Evolutionary conservation across 2,113 vertebrate genomes (phyloP).

Genomic region (Lagopus leucura): DNA sequence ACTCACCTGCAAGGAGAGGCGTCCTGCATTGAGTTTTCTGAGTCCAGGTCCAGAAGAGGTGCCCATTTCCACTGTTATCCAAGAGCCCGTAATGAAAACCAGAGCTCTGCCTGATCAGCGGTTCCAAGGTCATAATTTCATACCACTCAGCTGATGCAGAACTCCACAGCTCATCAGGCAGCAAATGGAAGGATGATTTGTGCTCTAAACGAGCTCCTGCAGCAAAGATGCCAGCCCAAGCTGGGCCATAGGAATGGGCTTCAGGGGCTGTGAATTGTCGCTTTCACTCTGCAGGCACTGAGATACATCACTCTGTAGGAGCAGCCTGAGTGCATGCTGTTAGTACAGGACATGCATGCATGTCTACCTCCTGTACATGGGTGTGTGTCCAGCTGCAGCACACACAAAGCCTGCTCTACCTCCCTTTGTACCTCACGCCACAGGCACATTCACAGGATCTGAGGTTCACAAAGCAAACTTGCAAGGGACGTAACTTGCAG

Average conservation of each 20-base stretch:
- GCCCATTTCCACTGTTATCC: not conserved
- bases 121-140: conserved; percentile 1
- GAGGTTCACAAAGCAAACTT: not conserved
- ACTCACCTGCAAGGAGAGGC: not conserved
- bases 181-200: not conserved
- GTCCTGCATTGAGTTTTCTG: not conserved
- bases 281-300: not conserved
- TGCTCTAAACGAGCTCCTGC: not conserved
- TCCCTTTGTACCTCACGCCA: not conserved
- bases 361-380: not conserved
- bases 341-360: rapidly evolving
- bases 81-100: not conserved
- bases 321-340: not conserved
- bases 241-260: not conserved
- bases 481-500: not conserved
- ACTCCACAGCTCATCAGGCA: conserved; percentile 20
- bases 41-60: not conserved
- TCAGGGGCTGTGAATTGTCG: not conserved
- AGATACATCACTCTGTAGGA: rapidly evolving
- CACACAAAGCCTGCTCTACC: not conserved
- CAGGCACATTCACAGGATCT: not conserved
- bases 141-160: not conserved
- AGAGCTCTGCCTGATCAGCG: conserved; percentile 7
- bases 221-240: not conserved
- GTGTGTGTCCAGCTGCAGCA: rapidly evolving